Percentiles rank a stretch among this genome's conserved stretches.
phyloP scores from a whole-genome alignment of 2,113 vertebrate species.

The Condylura cristata region DNA sequence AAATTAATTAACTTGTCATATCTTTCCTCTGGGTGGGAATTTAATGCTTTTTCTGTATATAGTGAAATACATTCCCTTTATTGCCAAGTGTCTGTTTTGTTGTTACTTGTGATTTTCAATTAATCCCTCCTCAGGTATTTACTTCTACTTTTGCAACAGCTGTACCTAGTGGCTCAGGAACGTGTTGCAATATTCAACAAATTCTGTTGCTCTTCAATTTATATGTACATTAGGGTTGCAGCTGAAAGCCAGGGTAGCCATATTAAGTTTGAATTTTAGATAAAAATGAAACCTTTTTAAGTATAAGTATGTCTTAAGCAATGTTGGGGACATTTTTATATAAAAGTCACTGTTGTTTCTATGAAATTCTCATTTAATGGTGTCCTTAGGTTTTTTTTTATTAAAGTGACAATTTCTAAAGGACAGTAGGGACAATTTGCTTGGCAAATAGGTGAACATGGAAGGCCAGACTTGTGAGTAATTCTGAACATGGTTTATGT shows the following conservation, averaged over 20 bases:
- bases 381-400: not conserved
- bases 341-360: not conserved
- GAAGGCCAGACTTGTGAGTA: not conserved
- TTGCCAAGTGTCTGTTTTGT: conserved; percentile 21
- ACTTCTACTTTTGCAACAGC: not conserved
- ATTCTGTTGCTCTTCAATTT: not conserved
- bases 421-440: not conserved
- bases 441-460: not conserved
- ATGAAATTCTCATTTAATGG: conserved; percentile 8
- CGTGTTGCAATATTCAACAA: not conserved
- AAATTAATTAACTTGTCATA: not conserved
- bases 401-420: not conserved
- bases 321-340: not conserved
- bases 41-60: not conserved
- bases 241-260: not conserved
- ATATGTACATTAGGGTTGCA: not conserved
- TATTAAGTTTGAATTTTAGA: conserved; percentile 29
- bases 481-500: not conserved
- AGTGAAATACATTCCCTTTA: not conserved
- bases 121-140: not conserved
- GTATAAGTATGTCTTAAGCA: not conserved
- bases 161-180: not conserved
- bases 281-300: not conserved
- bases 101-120: not conserved
- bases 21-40: conserved; percentile 13